Evolutionary conservation across 2,113 vertebrate genomes (phyloP), one percentile per base, ranked within the genome.

Genomic region (Mormyrus iriodes): DNA sequence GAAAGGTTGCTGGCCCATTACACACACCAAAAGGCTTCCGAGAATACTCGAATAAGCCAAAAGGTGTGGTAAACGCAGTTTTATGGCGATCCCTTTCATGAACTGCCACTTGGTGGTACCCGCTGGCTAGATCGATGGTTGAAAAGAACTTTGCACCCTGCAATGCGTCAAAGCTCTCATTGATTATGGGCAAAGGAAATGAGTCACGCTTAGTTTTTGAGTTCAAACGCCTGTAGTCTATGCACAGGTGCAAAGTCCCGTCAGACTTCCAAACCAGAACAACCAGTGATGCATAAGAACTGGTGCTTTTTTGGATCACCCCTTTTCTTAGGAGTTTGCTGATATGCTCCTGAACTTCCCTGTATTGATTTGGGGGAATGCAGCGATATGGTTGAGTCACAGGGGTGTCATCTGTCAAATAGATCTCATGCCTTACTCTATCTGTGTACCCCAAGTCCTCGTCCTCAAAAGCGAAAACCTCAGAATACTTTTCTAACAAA

Each of bases 381-480:
- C 13, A 49, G 2, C 61, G 19, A 5, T 89, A 89, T 5, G 82
- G 88, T 46, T 86, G 87, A 2, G 87, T 52, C 2, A 90, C 31
- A 10, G 90, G 89, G 7, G 61, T n/a, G n/a, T n/a, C n/a, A n/a
- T n/a, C n/a, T n/a, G n/a, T 52, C 10, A 69, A 35, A 85, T 65
- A 2, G 9, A 90, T 90, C 46, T 85, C 15, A 27, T 88, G 87
- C 13, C 65, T 9, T 3, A 90, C 87, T 90, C 87, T n/a, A n/a
- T n/a, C n/a, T 19, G 86, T 88, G 42, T 84, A 90, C 6, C 87
- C 89, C 10, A 88, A 85, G 21, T 90, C 91, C 13, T 89, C 35
- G 3, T 88, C 86, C 7, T 52, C 87, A 83, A 90, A 90, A n/a
- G n/a, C n/a, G n/a, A n/a, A n/a, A 6, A 91, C 52, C 9, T 90